Percentiles rank a stretch among this genome's conserved stretches.
These are phyloP conservation scores for Ypsolopha sequella DNA, from an alignment of 2,888 invertebrate species.

Conservation along the genomic window DNA sequence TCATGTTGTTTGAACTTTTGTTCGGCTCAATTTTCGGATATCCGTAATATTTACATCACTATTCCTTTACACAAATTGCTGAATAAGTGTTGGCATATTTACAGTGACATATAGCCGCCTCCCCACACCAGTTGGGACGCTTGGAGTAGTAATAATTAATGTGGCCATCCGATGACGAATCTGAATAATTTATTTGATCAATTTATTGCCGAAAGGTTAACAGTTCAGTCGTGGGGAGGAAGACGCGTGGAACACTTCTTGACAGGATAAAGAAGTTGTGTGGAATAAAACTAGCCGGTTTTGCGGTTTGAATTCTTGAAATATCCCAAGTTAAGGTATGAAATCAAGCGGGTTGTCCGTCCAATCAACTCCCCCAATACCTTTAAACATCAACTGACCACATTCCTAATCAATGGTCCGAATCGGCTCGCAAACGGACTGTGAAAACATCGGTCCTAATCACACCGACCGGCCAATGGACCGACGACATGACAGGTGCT, in stretches of 20 bases:
- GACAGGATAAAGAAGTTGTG: no score
- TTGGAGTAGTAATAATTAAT: slow-evolving; percentile 62
- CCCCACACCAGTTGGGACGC: slow-evolving; percentile 41
- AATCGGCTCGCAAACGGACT: slow-evolving; percentile 36
- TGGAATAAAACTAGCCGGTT: no score
- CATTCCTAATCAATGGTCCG: slow-evolving; percentile 41
- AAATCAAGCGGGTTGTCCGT: no score
- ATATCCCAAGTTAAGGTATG: no score
- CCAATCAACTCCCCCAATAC: no score
- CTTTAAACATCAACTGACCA: slow-evolving; percentile 6
- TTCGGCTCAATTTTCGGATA: no score
- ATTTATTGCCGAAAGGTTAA: slow-evolving; percentile 48
- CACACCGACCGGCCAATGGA: slow-evolving; percentile 26
- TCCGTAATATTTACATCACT: no score
- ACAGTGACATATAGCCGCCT: slow-evolving; percentile 65
- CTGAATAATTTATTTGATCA: slow-evolving; percentile 56
- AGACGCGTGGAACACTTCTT: neutral
- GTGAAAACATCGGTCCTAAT: slow-evolving; percentile 32
- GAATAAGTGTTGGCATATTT: slow-evolving; percentile 70
- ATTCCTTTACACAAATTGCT: slow-evolving; percentile 56
- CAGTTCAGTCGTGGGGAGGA: slow-evolving; percentile 12
- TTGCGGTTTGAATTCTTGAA: no score
- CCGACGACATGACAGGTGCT: slow-evolving; percentile 42
- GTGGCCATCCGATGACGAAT: slow-evolving; percentile 55
- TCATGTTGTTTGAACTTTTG: no score